Evolutionary conservation across 2,113 vertebrate species (phyloP).

Genomic region (Centropristis striata): DNA sequence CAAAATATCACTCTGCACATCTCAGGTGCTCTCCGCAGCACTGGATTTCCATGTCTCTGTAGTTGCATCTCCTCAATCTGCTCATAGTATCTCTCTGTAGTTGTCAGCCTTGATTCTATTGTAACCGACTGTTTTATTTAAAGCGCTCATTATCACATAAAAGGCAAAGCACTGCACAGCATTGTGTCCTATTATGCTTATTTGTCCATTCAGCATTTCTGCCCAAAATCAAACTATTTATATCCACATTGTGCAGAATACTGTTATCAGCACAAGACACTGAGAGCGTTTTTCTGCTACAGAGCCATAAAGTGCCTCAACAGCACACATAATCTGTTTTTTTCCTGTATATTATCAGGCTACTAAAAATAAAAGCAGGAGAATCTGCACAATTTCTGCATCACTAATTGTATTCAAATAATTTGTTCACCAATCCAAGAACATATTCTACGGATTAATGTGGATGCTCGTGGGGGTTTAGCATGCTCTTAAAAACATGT

Average conservation of each 20-base stretch:
- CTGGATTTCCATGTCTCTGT: conserved; percentile 32
- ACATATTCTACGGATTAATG: conserved; percentile 13
- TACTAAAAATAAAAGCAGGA: conserved; percentile 19
- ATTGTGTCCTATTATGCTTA: conserved; percentile 13
- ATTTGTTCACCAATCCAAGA: conserved; percentile 7
- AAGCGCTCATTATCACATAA: conserved; percentile 58
- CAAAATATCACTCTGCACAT: conserved; percentile 46
- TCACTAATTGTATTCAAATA: conserved; percentile 5
- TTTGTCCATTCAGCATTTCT: conserved; percentile 53
- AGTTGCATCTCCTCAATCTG: conserved; percentile 23
- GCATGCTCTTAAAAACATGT: conserved; percentile 40
- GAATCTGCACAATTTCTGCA: neutral
- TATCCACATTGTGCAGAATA: conserved; percentile 41
- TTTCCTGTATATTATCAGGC: conserved; percentile 19
- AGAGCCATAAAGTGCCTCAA: conserved; percentile 21
- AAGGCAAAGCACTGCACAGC: conserved; percentile 15
- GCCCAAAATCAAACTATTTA: conserved; percentile 60
- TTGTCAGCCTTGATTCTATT: conserved; percentile 20
- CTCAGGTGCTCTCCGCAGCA: conserved; percentile 43
- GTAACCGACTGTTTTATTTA: conserved; percentile 54
- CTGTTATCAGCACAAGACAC: conserved; percentile 39
- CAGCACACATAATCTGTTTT: neutral
- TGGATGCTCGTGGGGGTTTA: conserved; percentile 9
- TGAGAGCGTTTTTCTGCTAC: neutral
- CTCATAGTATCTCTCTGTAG: neutral